Conservation (phyloP, 2,888 invertebrate species). For the Mactromeris polynyma region DNA sequence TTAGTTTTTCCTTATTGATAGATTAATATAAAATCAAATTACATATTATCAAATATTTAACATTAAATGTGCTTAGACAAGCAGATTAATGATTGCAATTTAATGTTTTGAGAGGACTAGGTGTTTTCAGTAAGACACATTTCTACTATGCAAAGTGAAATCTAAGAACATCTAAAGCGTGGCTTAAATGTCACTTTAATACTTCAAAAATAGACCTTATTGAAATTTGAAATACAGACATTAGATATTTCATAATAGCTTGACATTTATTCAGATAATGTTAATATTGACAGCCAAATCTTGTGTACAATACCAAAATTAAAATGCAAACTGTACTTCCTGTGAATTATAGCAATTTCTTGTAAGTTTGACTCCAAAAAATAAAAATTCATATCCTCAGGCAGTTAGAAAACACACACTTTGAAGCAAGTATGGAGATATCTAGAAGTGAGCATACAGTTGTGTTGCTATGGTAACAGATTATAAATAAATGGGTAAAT, state of each 20-base stretch:
- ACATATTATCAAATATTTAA: background rate
- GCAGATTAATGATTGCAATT: background rate
- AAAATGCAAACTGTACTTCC: background rate
- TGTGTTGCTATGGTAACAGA: constrained; percentile 47
- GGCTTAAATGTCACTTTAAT: too few species aligned
- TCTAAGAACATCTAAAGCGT: background rate
- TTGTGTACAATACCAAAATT: background rate
- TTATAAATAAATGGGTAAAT: constrained; percentile 11
- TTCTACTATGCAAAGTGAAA: background rate
- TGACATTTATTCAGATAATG: background rate
- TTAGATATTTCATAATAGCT: background rate
- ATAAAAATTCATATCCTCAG: background rate
- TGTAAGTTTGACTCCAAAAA: background rate
- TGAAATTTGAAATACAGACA: background rate
- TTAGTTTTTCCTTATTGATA: background rate
- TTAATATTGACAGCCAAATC: background rate
- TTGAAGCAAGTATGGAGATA: constrained; percentile 53
- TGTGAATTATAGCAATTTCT: background rate
- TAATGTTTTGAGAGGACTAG: background rate
- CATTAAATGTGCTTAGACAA: background rate
- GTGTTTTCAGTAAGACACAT: background rate
- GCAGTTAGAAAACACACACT: constrained; percentile 21
- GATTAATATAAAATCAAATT: background rate
- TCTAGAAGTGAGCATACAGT: constrained; percentile 50
- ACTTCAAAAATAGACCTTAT: background rate